Percentiles rank a stretch among this genome's conserved stretches.
These are phyloP conservation scores for Drosophila nigromelanica DNA, from an alignment of 1,140 invertebrate species.

Conservation along the genomic window DNA sequence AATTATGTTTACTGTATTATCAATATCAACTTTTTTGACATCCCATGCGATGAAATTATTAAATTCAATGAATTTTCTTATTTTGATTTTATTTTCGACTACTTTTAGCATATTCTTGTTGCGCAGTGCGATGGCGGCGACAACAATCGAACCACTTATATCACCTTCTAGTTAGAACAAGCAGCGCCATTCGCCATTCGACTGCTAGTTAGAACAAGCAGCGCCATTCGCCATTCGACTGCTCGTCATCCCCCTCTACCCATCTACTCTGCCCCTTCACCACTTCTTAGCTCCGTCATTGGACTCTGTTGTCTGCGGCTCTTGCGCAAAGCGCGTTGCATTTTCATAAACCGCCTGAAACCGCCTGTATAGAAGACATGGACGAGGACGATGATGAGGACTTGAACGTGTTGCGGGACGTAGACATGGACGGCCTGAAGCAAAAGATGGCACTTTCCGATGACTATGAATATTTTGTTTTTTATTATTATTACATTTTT, in stretches of 20 bases:
- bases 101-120: background rate
- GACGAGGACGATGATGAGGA: constrained; percentile 15
- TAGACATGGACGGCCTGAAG: constrained; percentile 47
- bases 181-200: constrained; percentile 45
- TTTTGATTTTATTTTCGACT: background rate
- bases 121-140: constrained; percentile 65
- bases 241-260: constrained; percentile 35
- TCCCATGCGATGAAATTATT: too few relatives aligned
- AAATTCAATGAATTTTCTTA: too few relatives aligned
- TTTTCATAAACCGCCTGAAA: constrained; percentile 61
- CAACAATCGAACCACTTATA: constrained; percentile 82
- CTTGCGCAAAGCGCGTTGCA: constrained; percentile 64
- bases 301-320: constrained; percentile 29
- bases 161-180: constrained; percentile 81
- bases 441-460: constrained; percentile 80
- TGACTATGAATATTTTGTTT: constrained; percentile 76
- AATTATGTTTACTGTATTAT: too few relatives aligned
- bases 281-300: background rate
- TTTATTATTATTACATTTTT: constrained; percentile 80
- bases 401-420: constrained; percentile 8
- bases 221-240: constrained; percentile 41
- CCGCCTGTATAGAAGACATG: constrained; percentile 24
- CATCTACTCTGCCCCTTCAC: background rate
- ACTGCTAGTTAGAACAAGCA: constrained; percentile 76
- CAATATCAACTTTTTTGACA: too few relatives aligned